Conservation (phyloP, 2,888 invertebrate genomes). For the Synergus japonicus region DNA sequence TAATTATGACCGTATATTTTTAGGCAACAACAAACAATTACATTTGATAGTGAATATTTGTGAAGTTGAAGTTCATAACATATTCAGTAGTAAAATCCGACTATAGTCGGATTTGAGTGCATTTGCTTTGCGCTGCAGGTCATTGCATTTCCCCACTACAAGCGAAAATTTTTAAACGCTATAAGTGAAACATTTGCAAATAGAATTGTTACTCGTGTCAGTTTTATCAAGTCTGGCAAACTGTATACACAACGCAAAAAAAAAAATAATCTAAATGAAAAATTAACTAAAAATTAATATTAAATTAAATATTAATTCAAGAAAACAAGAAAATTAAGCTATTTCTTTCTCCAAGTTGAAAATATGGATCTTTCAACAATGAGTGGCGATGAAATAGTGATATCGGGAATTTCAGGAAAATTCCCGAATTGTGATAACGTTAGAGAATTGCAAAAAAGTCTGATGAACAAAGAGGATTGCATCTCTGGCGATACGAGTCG, state of each 20-base stretch:
- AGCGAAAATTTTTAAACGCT: not conserved
- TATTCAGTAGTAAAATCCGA: too few relatives aligned
- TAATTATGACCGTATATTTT: too few relatives aligned
- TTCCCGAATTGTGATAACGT: conserved; percentile 84
- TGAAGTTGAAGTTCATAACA: too few relatives aligned
- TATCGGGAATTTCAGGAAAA: conserved; percentile 81
- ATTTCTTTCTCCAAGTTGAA: not conserved
- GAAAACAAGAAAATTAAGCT: too few relatives aligned
- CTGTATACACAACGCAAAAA: not conserved
- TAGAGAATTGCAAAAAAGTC: conserved; percentile 78
- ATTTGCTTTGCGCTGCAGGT: not conserved
- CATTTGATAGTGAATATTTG: too few relatives aligned
- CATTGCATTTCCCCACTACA: not conserved
- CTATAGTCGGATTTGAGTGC: not conserved
- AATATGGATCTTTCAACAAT: not conserved
- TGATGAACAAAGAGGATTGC: conserved; percentile 51
- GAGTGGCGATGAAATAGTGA: conserved; percentile 78
- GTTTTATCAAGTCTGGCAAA: not conserved
- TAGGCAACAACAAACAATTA: too few relatives aligned
- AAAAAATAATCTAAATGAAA: not conserved
- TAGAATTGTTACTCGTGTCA: not conserved
- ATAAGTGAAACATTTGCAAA: not conserved
- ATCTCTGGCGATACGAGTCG: conserved; percentile 42
- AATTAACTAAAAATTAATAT: not conserved
- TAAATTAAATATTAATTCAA: too few relatives aligned